Percentiles rank a stretch among this genome's conserved stretches.
phyloP scores from a whole-genome alignment of 2,113 vertebrate genomes.

The Aegotheles bennettii region DNA sequence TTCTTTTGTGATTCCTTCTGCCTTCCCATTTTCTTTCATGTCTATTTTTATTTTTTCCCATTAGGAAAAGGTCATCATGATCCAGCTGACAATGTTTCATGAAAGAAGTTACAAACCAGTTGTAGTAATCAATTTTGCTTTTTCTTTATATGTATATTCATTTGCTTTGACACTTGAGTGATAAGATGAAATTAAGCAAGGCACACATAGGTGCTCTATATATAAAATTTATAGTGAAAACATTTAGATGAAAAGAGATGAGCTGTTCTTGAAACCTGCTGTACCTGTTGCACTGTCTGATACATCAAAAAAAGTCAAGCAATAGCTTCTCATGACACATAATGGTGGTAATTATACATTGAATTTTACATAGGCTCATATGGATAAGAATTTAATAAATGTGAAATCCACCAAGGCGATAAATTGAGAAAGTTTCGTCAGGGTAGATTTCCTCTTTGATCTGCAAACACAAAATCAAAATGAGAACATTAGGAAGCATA shows the following conservation, averaged over 20 bases:
- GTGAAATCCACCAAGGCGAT: slow-evolving; percentile 61
- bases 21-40: neutral
- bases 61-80: neutral
- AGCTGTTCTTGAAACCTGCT: neutral
- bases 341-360: slow-evolving; percentile 57
- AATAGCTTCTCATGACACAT: slow-evolving; percentile 5
- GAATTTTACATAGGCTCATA: slow-evolving; percentile 52
- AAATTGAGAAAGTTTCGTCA: slow-evolving; percentile 49
- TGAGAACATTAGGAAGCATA: slow-evolving; percentile 56
- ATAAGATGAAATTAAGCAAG: neutral
- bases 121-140: neutral
- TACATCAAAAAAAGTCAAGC: neutral
- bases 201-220: neutral
- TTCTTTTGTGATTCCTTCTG: neutral
- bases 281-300: neutral
- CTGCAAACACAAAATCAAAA: slow-evolving; percentile 71
- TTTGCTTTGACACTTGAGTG: neutral
- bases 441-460: slow-evolving; percentile 67
- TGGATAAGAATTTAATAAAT: slow-evolving; percentile 72
- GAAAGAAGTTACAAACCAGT: neutral
- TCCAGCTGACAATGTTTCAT: neutral
- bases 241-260: neutral
- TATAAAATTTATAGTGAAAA: neutral
- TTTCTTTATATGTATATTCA: neutral
- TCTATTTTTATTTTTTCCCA: neutral